phyloP scores from a whole-genome alignment of 2,888 invertebrate genomes.

The Trachelus troglodyta region DNA sequence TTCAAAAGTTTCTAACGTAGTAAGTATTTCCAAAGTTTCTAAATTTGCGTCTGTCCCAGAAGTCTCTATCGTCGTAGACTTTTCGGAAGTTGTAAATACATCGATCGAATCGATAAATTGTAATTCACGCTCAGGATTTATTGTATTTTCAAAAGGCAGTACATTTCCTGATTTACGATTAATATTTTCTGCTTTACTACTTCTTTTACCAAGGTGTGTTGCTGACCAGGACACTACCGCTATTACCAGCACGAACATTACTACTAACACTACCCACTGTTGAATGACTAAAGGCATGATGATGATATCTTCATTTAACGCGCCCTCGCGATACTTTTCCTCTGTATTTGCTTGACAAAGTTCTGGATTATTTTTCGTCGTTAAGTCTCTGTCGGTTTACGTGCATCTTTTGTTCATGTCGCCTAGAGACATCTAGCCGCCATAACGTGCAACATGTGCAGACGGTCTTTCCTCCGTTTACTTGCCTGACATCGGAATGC shows the following conservation, averaged over 20 bases:
- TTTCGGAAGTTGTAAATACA: neutral
- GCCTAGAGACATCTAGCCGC: neutral
- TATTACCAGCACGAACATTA: constrained; percentile 25
- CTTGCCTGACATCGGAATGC: neutral
- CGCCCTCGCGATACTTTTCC: neutral
- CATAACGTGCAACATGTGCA: neutral
- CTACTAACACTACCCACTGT: constrained; percentile 31
- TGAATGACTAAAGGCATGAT: neutral
- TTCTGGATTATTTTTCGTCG: neutral
- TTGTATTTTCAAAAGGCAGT: neutral
- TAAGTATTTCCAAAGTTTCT: neutral
- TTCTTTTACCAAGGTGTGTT: constrained; percentile 23
- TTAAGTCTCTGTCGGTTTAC: neutral
- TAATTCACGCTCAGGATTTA: neutral
- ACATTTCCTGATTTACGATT: neutral
- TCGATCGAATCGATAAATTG: neutral
- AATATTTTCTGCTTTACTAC: neutral
- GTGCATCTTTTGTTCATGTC: neutral
- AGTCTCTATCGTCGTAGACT: neutral
- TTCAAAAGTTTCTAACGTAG: neutral
- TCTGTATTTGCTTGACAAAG: neutral
- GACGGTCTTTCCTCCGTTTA: neutral
- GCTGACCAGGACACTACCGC: constrained; percentile 19
- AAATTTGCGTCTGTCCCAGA: neutral
- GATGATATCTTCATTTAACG: neutral